These are phyloP conservation scores for Pseudopipra pipra DNA, from an alignment of 2,113 vertebrate species.

Conservation along the genomic window DNA sequence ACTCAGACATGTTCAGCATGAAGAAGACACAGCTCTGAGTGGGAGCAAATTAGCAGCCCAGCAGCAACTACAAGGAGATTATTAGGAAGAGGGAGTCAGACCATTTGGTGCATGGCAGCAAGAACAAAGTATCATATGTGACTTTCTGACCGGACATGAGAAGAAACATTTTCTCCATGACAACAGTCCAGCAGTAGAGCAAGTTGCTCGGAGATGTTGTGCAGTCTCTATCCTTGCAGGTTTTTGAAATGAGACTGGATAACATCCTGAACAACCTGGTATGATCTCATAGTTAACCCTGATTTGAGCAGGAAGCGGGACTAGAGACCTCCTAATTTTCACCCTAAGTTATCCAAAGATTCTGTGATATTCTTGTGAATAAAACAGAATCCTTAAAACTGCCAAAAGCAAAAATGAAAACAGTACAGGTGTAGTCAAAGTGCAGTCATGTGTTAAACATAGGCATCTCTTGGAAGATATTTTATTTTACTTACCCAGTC, in stretches of 20 bases:
- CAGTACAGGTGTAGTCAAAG: neutral
- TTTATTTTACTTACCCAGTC: neutral
- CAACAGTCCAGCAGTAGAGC: neutral
- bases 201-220: neutral
- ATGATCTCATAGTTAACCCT: neutral
- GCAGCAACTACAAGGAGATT: neutral
- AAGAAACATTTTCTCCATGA: neutral
- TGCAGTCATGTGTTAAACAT: neutral
- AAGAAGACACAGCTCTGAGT: neutral
- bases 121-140: neutral
- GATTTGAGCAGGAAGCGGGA: neutral
- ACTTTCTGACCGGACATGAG: neutral
- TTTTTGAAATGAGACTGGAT: neutral
- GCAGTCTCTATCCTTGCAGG: neutral
- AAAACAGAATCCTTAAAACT: neutral
- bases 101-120: neutral
- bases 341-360: neutral
- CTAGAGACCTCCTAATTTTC: neutral
- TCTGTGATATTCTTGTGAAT: neutral
- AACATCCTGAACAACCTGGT: neutral
- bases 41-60: neutral
- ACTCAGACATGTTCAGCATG: neutral
- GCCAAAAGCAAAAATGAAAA: neutral
- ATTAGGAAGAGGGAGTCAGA: neutral
- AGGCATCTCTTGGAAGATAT: neutral